phyloP scores from a whole-genome alignment of 2,113 vertebrate genomes.

The Delphinus delphis region DNA sequence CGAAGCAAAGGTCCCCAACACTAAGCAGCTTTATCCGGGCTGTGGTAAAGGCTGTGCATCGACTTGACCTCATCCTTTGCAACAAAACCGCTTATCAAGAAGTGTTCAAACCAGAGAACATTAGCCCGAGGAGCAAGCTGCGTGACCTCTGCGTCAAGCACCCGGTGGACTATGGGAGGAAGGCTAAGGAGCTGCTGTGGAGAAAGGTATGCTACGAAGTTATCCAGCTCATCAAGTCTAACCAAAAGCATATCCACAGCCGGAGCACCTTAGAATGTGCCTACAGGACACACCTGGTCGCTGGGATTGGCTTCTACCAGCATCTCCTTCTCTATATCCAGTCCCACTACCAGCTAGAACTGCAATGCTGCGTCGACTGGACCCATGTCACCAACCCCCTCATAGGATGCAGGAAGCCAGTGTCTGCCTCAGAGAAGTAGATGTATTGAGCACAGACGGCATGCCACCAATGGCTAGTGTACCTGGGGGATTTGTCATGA shows the following conservation, averaged over 20 bases:
- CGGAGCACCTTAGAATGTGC: conserved; percentile 96
- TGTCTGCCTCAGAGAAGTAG: conserved; percentile 94
- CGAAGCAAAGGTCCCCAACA: too few relatives aligned
- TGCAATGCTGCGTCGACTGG: conserved; percentile 99
- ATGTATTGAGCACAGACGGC: conserved; percentile 99
- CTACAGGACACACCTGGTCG: conserved; percentile 96
- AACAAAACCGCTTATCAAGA: conserved; percentile 96
- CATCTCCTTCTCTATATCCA: conserved; percentile 98
- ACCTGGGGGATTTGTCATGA: conserved; percentile 96
- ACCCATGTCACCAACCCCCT: conserved; percentile 97
- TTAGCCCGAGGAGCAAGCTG: conserved; percentile 97
- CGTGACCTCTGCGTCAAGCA: conserved; percentile 97
- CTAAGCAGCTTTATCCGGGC: conserved; percentile 78
- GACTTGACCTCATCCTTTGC: conserved; percentile 94
- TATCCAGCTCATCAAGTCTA: conserved; percentile 98
- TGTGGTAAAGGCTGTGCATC: conserved; percentile 97
- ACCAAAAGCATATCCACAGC: conserved; percentile 99
- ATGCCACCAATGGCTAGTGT: conserved; percentile 96
- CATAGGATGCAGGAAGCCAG: conserved; percentile 94
- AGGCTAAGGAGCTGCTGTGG: conserved; percentile 98
- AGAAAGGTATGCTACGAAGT: conserved; percentile 99
- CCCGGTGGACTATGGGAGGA: conserved; percentile 96
- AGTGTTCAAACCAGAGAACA: conserved; percentile 98
- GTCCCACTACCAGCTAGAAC: conserved; percentile 97
- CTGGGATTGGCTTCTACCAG: conserved; percentile 98